phyloP scores from a whole-genome alignment of 2,888 invertebrate genomes.

The Cylloceria caligata region DNA sequence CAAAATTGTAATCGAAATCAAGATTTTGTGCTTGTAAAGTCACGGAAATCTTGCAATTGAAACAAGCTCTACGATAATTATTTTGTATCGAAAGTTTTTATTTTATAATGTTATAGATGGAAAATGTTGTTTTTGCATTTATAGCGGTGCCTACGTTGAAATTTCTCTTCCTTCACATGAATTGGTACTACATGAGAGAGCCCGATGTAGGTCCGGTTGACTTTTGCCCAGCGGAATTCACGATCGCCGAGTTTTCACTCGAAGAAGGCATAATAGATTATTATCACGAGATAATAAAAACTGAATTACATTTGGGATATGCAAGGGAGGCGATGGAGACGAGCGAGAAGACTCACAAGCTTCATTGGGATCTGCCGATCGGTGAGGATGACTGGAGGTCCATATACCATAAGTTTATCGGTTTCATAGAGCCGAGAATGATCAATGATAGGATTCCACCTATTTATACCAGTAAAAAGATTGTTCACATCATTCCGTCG shows the following conservation, averaged over 20 bases:
- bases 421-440: constrained; percentile 80
- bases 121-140: not conserved
- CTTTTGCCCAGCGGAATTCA: constrained; percentile 86
- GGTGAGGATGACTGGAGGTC: constrained; percentile 78
- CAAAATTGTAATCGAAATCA: no score
- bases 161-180: constrained; percentile 82
- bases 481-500: constrained; percentile 63
- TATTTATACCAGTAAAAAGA: constrained; percentile 82
- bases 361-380: constrained; percentile 82
- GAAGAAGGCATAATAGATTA: constrained; percentile 82
- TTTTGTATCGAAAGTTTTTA: no score
- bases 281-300: constrained; percentile 83
- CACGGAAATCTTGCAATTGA: no score
- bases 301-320: constrained; percentile 84
- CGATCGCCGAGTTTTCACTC: constrained; percentile 85
- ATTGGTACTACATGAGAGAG: constrained; percentile 78
- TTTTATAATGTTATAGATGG: not conserved
- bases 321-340: constrained; percentile 83
- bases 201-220: constrained; percentile 49
- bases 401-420: constrained; percentile 83
- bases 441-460: constrained; percentile 79
- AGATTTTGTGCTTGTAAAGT: no score
- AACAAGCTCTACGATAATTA: no score
- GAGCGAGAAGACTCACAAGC: constrained; percentile 84
- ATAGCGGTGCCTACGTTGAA: constrained; percentile 73